Evolutionary conservation across 2,113 vertebrate species (phyloP).

Genomic region (Fulica atra): DNA sequence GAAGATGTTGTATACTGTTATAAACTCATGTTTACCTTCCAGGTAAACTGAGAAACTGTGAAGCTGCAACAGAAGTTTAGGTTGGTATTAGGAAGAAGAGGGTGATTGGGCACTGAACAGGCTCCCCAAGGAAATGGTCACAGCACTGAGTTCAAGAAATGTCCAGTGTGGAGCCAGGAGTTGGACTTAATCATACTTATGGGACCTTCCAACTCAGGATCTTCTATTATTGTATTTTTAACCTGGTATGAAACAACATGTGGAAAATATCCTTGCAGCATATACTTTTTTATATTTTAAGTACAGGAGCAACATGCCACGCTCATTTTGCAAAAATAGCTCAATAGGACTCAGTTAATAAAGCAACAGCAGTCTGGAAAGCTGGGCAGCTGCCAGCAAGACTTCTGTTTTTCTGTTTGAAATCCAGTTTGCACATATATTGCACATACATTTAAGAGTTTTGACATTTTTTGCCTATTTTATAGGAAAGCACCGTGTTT

Average conservation of each 20-base stretch:
- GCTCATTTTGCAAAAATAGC: neutral
- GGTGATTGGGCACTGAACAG: no score
- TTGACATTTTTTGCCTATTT: neutral
- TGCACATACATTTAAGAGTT: neutral
- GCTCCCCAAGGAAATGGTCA: no score
- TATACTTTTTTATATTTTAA: neutral
- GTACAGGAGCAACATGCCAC: neutral
- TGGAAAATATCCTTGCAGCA: neutral
- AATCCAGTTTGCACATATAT: neutral
- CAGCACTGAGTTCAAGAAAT: no score
- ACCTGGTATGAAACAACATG: neutral
- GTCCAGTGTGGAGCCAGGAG: no score
- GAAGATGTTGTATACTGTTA: neutral
- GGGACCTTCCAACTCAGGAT: no score
- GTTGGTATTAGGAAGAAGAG: no score
- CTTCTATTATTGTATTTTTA: neutral
- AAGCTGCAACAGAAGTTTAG: no score
- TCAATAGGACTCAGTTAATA: neutral
- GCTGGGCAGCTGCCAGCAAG: neutral
- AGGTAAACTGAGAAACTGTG: neutral
- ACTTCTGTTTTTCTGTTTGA: neutral
- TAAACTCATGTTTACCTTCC: neutral
- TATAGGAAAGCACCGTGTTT: neutral
- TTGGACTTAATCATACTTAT: no score
- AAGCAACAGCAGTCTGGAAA: neutral